Evolutionary conservation across 2,113 vertebrate species (phyloP).

Genomic region (Amazona vittata): DNA sequence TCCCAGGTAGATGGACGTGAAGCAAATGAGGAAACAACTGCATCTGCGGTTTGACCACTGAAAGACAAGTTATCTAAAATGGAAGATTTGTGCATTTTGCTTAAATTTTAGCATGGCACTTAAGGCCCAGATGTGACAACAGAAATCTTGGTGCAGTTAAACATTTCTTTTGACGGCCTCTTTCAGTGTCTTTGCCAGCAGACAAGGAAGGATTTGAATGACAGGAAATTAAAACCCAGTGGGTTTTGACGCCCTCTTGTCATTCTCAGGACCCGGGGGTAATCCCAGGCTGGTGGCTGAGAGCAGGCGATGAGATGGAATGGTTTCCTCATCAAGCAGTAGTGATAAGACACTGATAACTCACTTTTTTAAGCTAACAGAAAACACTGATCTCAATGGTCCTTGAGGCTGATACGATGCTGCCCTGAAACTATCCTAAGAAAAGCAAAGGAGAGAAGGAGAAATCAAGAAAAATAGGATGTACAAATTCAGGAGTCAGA

Average conservation of each 20-base stretch:
- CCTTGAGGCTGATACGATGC: not conserved
- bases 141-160: not conserved
- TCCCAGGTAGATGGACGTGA: not conserved
- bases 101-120: not conserved
- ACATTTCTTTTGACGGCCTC: not conserved
- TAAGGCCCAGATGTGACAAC: not conserved
- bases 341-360: not conserved
- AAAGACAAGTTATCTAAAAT: not conserved
- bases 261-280: not conserved
- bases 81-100: not conserved
- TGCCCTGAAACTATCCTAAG: not conserved
- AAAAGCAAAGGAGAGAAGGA: not conserved
- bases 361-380: not conserved
- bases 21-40: not conserved
- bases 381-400: not conserved
- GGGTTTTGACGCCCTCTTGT: not conserved
- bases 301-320: not conserved
- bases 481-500: fast-evolving
- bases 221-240: not conserved
- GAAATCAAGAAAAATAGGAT: not conserved
- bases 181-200: not conserved
- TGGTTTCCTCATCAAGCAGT: not conserved
- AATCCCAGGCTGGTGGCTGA: not conserved
- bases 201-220: not conserved
- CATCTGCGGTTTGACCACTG: not conserved